Evolutionary conservation across 2,113 vertebrate genomes (phyloP).

Genomic region (Dicentrarchus labrax): DNA sequence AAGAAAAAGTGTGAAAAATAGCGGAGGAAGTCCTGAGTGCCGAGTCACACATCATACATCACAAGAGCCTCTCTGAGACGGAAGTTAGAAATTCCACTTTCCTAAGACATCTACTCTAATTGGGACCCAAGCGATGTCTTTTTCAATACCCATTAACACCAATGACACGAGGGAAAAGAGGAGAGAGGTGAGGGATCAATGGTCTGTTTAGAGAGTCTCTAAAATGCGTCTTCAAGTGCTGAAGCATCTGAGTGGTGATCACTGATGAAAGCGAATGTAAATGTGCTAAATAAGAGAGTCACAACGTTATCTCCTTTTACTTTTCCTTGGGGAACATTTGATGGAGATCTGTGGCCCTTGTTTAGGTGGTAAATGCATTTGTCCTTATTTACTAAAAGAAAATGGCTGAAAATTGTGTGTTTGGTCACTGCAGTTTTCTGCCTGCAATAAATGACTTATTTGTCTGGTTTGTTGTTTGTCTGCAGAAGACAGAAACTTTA

Average conservation of each 20-base stretch:
- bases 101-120: constrained; percentile 54
- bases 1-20: not conserved
- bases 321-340: not conserved
- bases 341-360: not conserved
- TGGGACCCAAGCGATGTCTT: constrained; percentile 45
- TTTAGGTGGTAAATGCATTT: not conserved
- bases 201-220: constrained; percentile 18
- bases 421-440: no score
- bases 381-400: not conserved
- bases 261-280: not conserved
- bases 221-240: not conserved
- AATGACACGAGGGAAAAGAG: not conserved
- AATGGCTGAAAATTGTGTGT: no score
- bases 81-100: constrained; percentile 48
- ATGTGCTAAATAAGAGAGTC: not conserved
- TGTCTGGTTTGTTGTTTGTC: no score
- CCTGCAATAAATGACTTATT: no score
- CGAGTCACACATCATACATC: constrained; percentile 12
- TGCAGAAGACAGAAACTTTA: no score
- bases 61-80: not conserved
- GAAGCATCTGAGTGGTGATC: not conserved
- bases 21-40: not conserved
- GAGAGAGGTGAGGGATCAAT: constrained; percentile 40
- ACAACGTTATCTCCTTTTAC: not conserved
- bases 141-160: constrained; percentile 23